Evolutionary conservation across 2,888 invertebrate species (phyloP).

Genomic region (Piscicola geometra): DNA sequence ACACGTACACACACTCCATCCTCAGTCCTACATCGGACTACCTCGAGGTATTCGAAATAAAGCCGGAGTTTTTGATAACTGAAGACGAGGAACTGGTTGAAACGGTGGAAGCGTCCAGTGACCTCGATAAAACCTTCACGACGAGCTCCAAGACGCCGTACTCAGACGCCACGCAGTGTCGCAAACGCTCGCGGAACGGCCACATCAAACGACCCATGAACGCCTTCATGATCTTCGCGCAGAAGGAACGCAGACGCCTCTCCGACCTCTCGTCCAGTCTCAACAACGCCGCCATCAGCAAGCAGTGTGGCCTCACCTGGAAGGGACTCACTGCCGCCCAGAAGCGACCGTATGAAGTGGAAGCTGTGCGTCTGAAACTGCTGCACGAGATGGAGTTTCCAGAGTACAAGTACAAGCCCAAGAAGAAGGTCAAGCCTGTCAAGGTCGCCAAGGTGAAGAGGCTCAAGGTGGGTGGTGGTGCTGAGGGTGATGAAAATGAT

Average conservation of each 20-base stretch:
- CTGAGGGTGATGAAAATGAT: neutral
- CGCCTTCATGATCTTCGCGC: slow-evolving; percentile 30
- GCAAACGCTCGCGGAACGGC: slow-evolving; percentile 19
- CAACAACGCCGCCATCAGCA: slow-evolving; percentile 32
- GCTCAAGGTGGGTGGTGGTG: neutral
- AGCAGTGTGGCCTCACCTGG: slow-evolving; percentile 28
- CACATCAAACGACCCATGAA: slow-evolving; percentile 33
- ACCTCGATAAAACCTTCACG: neutral
- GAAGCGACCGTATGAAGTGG: slow-evolving; percentile 21
- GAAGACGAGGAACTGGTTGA: neutral
- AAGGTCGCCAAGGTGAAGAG: neutral
- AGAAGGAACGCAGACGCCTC: slow-evolving; percentile 18
- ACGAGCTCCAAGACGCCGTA: slow-evolving; percentile 30
- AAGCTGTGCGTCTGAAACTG: neutral
- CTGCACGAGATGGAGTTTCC: slow-evolving; percentile 28
- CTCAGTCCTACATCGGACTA: neutral
- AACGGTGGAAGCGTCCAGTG: neutral
- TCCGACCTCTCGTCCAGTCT: neutral
- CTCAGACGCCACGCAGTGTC: slow-evolving; percentile 30
- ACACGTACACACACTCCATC: neutral
- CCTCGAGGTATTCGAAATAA: neutral
- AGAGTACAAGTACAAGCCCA: slow-evolving; percentile 28
- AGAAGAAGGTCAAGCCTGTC: slow-evolving; percentile 13
- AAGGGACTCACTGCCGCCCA: slow-evolving; percentile 22
- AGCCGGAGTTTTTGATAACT: neutral